Conservation (phyloP, 2,113 vertebrate species). For the Columba janthina region DNA sequence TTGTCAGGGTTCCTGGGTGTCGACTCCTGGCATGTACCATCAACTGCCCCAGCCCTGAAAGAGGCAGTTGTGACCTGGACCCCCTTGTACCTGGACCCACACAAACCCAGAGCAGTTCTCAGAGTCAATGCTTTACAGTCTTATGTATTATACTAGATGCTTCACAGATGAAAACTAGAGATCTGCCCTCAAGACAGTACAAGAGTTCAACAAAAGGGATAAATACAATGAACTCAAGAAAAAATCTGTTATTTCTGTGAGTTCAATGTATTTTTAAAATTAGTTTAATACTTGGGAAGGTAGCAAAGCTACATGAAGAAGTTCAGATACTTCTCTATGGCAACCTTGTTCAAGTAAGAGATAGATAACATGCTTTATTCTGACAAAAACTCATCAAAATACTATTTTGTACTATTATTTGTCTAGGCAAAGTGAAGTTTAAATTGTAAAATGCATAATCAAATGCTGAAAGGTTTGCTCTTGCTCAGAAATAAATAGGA, state of each 20-base stretch:
- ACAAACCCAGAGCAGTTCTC: background rate
- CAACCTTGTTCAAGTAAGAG: background rate
- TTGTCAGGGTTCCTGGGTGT: accelerated
- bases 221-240: background rate
- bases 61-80: background rate
- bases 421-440: background rate
- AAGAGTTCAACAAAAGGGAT: background rate
- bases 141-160: background rate
- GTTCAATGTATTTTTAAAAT: background rate
- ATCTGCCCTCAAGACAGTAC: background rate
- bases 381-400: background rate
- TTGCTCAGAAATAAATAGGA: background rate
- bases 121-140: background rate
- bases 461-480: background rate
- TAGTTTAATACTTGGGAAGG: background rate
- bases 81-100: background rate
- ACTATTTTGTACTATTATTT: background rate
- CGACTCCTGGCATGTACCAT: accelerated
- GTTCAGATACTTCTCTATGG: background rate
- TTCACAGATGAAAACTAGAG: background rate
- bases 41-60: background rate
- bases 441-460: background rate
- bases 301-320: background rate
- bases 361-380: background rate
- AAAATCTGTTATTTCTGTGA: background rate